phyloP scores from a whole-genome alignment of 2,888 invertebrate genomes.

The Gymnocheta viridis region DNA sequence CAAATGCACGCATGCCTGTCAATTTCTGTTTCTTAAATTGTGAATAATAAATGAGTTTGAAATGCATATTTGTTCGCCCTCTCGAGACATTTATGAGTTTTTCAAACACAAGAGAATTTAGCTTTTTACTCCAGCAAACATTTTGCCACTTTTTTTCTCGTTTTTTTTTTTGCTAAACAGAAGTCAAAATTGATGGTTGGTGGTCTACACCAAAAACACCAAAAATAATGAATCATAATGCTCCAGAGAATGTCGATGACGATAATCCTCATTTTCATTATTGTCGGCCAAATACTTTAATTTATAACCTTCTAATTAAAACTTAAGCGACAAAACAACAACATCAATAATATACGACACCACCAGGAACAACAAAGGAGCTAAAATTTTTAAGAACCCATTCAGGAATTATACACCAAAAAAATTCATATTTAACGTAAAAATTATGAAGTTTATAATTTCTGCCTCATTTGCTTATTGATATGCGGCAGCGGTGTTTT shows the following conservation, averaged over 20 bases:
- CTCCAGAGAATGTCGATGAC: slow-evolving; percentile 19
- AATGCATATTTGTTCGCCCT: slow-evolving; percentile 26
- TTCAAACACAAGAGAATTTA: slow-evolving; percentile 24
- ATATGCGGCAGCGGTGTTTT: slow-evolving; percentile 55
- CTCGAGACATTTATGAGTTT: slow-evolving; percentile 47
- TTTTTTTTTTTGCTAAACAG: slow-evolving; percentile 38
- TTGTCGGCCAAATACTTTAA: slow-evolving; percentile 75
- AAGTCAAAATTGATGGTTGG: slow-evolving; percentile 64
- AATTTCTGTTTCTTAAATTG: slow-evolving; percentile 46
- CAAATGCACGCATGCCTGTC: slow-evolving; percentile 57
- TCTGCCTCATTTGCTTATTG: slow-evolving; percentile 69
- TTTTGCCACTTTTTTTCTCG: neutral
- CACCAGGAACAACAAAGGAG: neutral
- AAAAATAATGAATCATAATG: slow-evolving; percentile 22
- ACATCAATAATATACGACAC: slow-evolving; percentile 36
- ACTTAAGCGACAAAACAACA: slow-evolving; percentile 64
- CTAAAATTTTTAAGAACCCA: neutral
- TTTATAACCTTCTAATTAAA: slow-evolving; percentile 80
- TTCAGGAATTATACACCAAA: neutral
- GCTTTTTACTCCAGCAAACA: neutral
- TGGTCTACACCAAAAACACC: slow-evolving; percentile 58
- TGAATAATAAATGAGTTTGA: slow-evolving; percentile 63
- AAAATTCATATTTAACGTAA: slow-evolving; percentile 40
- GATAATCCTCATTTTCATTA: slow-evolving; percentile 37
- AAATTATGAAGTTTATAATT: slow-evolving; percentile 62